Percentiles rank a stretch among this genome's conserved stretches.
These are phyloP conservation scores for Sitobion miscanthi DNA, from an alignment of 1,140 invertebrate species.

Conservation along the genomic window DNA sequence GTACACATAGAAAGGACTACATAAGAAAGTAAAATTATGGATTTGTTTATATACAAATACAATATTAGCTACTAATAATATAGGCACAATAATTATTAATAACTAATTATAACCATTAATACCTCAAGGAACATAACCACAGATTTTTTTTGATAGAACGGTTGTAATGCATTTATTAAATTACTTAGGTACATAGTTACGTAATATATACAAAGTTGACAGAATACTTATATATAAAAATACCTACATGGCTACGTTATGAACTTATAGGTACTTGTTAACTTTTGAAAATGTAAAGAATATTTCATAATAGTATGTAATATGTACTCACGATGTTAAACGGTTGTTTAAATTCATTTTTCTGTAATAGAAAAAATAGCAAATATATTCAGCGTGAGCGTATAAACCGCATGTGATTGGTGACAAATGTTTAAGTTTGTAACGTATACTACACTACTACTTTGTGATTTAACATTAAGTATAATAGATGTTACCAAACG, in stretches of 20 bases:
- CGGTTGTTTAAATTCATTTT: neutral
- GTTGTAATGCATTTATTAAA: neutral
- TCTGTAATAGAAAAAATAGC: neutral
- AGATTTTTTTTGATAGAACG: neutral
- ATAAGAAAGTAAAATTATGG: neutral
- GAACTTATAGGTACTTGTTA: neutral
- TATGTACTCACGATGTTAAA: neutral
- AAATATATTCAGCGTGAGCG: neutral
- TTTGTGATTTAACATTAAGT: neutral
- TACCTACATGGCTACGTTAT: neutral
- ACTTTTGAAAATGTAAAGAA: neutral
- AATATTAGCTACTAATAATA: no score
- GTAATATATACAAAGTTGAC: neutral
- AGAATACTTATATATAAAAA: neutral
- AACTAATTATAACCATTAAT: neutral
- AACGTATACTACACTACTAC: neutral
- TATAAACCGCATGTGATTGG: neutral
- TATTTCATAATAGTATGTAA: neutral
- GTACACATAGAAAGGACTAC: neutral
- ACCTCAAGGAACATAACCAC: neutral
- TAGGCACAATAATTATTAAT: neutral
- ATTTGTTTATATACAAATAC: neutral
- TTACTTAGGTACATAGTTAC: neutral
- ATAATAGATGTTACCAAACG: slow-evolving; percentile 33
- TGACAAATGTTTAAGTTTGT: neutral